Percentiles rank a stretch among this genome's conserved stretches.
Conservation (phyloP, 2,113 vertebrate genomes). For the Pseudopodoces humilis region DNA sequence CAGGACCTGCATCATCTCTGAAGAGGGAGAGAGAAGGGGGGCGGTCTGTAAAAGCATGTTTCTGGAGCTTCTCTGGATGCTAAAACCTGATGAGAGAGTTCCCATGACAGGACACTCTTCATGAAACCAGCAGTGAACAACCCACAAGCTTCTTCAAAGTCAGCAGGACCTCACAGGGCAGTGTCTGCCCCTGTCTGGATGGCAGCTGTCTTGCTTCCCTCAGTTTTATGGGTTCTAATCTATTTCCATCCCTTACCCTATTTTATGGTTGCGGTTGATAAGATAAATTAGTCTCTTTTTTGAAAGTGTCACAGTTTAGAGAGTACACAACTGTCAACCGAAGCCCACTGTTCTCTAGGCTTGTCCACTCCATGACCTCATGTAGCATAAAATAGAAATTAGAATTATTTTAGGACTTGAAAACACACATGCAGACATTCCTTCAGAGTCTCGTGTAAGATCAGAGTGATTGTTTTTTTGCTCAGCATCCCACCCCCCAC, state of each 20-base stretch:
- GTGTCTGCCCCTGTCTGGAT: conserved; percentile 35
- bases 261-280: conserved; percentile 55
- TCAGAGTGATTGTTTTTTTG: neutral
- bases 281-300: conserved; percentile 46
- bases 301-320: conserved; percentile 34
- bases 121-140: neutral
- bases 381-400: conserved; percentile 25
- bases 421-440: conserved; percentile 6
- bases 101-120: neutral
- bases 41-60: neutral
- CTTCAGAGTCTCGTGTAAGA: neutral
- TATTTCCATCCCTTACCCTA: conserved; percentile 39
- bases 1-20: neutral
- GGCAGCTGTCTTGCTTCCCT: conserved; percentile 22
- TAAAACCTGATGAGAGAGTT: neutral
- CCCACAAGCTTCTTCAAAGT: conserved; percentile 30
- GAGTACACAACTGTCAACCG: conserved; percentile 5
- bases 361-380: neutral
- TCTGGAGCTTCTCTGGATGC: neutral
- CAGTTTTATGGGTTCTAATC: conserved; percentile 64
- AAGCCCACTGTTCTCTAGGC: neutral
- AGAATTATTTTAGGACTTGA: conserved; percentile 33
- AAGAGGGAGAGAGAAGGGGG: neutral
- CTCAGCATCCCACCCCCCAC: neutral
- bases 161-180: neutral